Evolutionary conservation across 1,140 invertebrate genomes (phyloP), one percentile per base, ranked within the genome.

Genomic region (Diorhabda carinulata): DNA sequence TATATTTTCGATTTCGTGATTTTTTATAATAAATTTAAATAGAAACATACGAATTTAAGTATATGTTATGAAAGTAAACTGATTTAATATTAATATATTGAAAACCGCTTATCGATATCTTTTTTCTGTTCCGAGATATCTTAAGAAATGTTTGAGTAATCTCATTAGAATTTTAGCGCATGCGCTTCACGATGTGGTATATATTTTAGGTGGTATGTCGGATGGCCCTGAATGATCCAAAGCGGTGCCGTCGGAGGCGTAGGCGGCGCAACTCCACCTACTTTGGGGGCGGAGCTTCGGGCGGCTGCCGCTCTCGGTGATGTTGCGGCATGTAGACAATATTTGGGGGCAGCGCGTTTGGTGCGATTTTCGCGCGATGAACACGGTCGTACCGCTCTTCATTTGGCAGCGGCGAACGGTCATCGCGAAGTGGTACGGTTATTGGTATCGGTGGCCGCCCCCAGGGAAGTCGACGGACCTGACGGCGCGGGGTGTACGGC

Each of bases 401-500:
- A 79, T 73, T 74, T 82, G 77, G 82, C 82, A 67, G 82, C 82
- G 43, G 78, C 75, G 43, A 77, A 78, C 70, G 79, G 81, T 70
- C 81, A 82, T 73, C 73, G 72, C 58, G 66, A 77, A 63, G 78
- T 81, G 73, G 79, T 84, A 70, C 76, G 78, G 64, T 75, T 82
- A 77, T 80, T 83, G 74, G 78, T 84, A 70, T 76, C 76, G 70
- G 79, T 80, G 68, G 81, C 78, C 72, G 80, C 79, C 70, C 79
- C 79, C 66, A 73, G 77, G 64, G 79, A 81, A 71, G 76, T 78
- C 57, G 77, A 82, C 72, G 80, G 78, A 70, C 78, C 80, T 71
- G 83, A 84, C 77, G 82, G 81, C 67, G 81, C 79, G 71, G 92
- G 91, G 1, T 89, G 88, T 76, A 91, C 89, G 57, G 86, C 91